Conservation (phyloP, 1,140 invertebrate species). For the Druon quercuslanigerum region DNA sequence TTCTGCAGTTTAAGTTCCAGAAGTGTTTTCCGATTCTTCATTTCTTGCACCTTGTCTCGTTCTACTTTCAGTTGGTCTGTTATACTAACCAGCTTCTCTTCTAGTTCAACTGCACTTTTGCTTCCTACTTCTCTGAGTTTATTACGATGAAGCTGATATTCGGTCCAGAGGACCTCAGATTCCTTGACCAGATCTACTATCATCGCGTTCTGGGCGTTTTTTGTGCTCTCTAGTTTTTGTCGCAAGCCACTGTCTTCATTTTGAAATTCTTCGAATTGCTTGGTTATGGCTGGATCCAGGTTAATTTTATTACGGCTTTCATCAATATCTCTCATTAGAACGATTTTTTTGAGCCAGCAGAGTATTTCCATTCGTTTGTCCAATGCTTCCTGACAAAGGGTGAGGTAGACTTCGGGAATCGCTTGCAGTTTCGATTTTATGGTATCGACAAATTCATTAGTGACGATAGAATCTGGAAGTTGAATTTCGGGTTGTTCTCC, state of each 20-base stretch:
- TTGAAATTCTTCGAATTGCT: constrained; percentile 35
- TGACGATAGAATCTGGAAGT: constrained; percentile 13
- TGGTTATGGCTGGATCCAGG: not conserved
- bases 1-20: constrained; percentile 53
- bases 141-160: not conserved
- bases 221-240: constrained; percentile 36
- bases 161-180: not conserved
- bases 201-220: constrained; percentile 8
- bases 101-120: not conserved
- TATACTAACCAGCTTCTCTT: not conserved
- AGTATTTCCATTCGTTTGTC: constrained; percentile 49
- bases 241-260: constrained; percentile 38
- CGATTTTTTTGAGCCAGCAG: constrained; percentile 40
- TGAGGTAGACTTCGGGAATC: constrained; percentile 39
- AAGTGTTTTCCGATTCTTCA: constrained; percentile 42
- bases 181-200: not conserved
- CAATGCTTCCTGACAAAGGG: constrained; percentile 46
- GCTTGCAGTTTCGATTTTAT: constrained; percentile 46
- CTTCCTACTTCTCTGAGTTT: not conserved
- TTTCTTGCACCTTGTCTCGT: constrained; percentile 45
- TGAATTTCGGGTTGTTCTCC: not conserved
- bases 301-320: not conserved
- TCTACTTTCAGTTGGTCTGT: not conserved
- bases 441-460: constrained; percentile 39
- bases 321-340: not conserved